Evolutionary conservation across 2,888 invertebrate genomes (phyloP).

Genomic region (Chaitophorus viminalis): DNA sequence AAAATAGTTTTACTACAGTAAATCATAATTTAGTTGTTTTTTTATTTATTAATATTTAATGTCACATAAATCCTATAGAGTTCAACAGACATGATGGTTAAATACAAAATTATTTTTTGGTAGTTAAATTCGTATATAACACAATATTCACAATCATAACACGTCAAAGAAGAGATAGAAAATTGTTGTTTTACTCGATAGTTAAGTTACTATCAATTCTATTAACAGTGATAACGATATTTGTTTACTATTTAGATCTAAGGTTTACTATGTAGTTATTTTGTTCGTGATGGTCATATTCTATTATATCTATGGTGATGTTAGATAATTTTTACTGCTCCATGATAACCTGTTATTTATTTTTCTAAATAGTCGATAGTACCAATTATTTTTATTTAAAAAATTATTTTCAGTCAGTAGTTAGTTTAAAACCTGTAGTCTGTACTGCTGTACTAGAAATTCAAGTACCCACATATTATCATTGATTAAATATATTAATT

Average conservation of each 20-base stretch:
- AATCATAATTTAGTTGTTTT: slow-evolving; percentile 27
- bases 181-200: neutral
- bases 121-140: neutral
- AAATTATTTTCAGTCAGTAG: too few relatives aligned
- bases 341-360: too few relatives aligned
- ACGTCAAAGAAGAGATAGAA: neutral
- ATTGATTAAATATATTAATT: too few relatives aligned
- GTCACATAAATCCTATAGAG: neutral
- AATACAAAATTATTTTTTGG: neutral
- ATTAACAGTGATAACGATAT: slow-evolving; percentile 28
- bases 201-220: neutral
- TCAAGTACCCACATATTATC: too few relatives aligned
- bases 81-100: neutral
- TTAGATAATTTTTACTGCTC: too few relatives aligned
- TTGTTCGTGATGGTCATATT: neutral
- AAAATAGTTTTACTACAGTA: neutral
- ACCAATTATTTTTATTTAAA: too few relatives aligned
- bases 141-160: neutral
- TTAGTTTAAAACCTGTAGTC: too few relatives aligned
- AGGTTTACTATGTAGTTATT: too few relatives aligned
- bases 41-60: neutral
- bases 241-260: slow-evolving; percentile 37
- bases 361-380: too few relatives aligned
- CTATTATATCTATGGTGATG: slow-evolving; percentile 25
- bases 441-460: too few relatives aligned